Conservation (phyloP, 2,797 vertebrate genomes). For the Leptoclinus maculatus region DNA sequence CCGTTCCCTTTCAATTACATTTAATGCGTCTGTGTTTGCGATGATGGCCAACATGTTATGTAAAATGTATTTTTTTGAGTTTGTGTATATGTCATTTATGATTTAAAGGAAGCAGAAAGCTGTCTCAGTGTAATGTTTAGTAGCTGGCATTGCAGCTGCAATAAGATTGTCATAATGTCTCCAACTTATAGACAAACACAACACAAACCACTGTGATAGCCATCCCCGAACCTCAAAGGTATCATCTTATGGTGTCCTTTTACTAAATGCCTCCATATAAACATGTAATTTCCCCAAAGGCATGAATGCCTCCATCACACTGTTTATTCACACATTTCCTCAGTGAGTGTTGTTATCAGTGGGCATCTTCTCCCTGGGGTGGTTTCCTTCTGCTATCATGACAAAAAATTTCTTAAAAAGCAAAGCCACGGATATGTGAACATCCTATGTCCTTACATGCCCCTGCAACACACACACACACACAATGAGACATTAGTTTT, state of each 20-base stretch:
- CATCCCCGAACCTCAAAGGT: slow-evolving; percentile 1
- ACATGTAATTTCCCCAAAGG: slow-evolving; percentile 20
- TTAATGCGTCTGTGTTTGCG: slow-evolving; percentile 1
- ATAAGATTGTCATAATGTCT: neutral
- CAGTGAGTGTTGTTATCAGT: neutral
- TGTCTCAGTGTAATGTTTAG: neutral
- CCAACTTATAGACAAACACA: neutral
- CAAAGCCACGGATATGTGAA: neutral
- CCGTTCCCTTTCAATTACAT: neutral
- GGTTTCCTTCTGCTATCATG: slow-evolving; percentile 1
- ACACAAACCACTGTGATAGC: slow-evolving; percentile 24
- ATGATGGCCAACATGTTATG: neutral
- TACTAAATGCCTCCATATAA: slow-evolving; percentile 23
- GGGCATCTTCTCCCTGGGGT: slow-evolving; percentile 5
- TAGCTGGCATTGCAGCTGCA: neutral
- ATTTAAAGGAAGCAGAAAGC: neutral
- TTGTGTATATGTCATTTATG: slow-evolving; percentile 7
- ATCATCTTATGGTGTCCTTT: slow-evolving; percentile 17
- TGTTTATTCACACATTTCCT: slow-evolving; percentile 1
- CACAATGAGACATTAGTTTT: neutral
- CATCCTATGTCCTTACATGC: neutral
- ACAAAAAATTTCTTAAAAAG: neutral
- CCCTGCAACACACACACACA: neutral
- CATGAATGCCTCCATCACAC: neutral
- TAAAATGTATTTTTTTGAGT: neutral